Evolutionary conservation across 2,113 vertebrate genomes (phyloP).

Genomic region (Struthio camelus): DNA sequence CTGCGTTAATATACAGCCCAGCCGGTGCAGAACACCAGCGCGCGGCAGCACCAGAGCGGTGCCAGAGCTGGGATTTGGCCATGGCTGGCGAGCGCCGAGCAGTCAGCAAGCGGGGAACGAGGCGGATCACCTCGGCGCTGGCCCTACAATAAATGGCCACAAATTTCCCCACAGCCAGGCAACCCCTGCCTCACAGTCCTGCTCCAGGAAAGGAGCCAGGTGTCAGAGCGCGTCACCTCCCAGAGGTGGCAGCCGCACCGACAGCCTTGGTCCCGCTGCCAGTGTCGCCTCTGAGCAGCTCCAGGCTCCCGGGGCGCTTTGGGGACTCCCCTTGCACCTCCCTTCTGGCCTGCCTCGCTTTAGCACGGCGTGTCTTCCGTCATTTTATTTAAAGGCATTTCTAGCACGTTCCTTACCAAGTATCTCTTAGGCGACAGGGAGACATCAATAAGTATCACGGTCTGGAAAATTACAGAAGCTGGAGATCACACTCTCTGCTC

Average conservation of each 20-base stretch:
- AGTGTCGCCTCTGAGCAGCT: too few relatives aligned
- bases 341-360: too few relatives aligned
- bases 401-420: not conserved
- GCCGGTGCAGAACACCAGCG: not conserved
- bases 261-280: too few relatives aligned
- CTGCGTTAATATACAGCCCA: not conserved
- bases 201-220: not conserved
- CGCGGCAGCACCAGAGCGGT: not conserved
- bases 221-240: too few relatives aligned
- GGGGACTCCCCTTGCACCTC: too few relatives aligned
- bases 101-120: not conserved
- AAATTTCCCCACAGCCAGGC: rapidly evolving
- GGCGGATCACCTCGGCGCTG: not conserved
- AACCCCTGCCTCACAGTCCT: not conserved
- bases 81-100: rapidly evolving
- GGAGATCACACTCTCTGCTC: not conserved
- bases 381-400: not conserved
- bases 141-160: rapidly evolving
- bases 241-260: too few relatives aligned
- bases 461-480: not conserved
- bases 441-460: not conserved
- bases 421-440: not conserved
- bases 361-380: not conserved
- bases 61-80: not conserved
- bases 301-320: too few relatives aligned